Evolutionary conservation across 2,113 vertebrate genomes (phyloP).

Genomic region (Egretta garzetta): DNA sequence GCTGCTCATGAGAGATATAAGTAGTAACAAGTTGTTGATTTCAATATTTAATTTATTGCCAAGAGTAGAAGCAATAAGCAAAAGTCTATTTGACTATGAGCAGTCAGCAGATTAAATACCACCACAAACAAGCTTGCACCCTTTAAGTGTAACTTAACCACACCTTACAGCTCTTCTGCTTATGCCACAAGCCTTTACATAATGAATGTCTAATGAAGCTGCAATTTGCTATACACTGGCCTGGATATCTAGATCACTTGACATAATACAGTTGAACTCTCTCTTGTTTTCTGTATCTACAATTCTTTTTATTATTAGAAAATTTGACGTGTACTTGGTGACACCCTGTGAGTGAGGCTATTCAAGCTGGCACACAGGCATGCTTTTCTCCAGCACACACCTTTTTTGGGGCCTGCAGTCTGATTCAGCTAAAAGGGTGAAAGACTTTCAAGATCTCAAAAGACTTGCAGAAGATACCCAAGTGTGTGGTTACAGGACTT

Average conservation of each 20-base stretch:
- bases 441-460: not conserved
- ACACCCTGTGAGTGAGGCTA: not conserved
- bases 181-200: not conserved
- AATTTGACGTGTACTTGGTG: not conserved
- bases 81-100: constrained; percentile 13
- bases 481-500: not conserved
- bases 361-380: not conserved
- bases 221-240: not conserved
- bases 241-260: not conserved
- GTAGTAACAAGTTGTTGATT: constrained; percentile 55
- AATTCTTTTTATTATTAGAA: not conserved
- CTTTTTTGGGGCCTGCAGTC: not conserved
- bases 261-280: not conserved
- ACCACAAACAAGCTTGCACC: constrained; percentile 7
- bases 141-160: not conserved
- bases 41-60: constrained; percentile 60
- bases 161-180: not conserved
- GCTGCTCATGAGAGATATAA: not conserved
- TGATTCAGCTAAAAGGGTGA: not conserved
- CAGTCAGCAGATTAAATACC: not conserved
- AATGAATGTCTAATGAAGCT: not conserved
- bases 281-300: not conserved
- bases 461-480: not conserved
- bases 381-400: not conserved
- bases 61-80: constrained; percentile 24